Base-by-base conservation (phyloP, 64 coral and sea anemone species). In the Pocillopora verrucosa region DNA sequence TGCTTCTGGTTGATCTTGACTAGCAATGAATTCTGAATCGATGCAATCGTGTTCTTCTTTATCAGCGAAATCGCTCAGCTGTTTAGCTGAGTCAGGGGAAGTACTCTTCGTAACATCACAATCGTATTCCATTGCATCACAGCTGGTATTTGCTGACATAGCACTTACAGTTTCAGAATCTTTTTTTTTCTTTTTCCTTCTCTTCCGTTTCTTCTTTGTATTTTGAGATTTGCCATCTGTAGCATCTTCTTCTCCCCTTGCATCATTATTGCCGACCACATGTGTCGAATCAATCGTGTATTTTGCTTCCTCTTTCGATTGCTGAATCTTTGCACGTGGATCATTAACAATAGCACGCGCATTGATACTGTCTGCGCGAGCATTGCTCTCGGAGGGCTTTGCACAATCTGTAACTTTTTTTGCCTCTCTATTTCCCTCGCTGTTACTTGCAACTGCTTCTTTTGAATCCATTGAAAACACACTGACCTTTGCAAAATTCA, bases 191-290 rank as follows among this genome's bases (percentile, higher is more conserved):
- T 75, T 64, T 57, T 81, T 82, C n/a, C 58, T 63, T 65, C 72
- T 84, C 16, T 63, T 91, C 15, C 89, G 89, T 36, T 22, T 91
- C 58, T 91, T 91, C 65, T 83, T 83, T 9, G 26, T 14, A 22
- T 16, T 84, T 16, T 83, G 57, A 12, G 59, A 12, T 22, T 76
- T 77, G 13, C 17, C 57, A 11, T 24, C 82, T n/a, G 2, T 16
- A 83, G 13, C 34, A 41, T 83, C 61, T 11, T 45, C 64, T 45
- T 65, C 22, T 38, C 83, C 0, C 7, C 36, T 38, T 60, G 30
- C 76, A 73, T 77, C 65, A 76, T 89, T 38, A 37, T 59, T 65
- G 51, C 20, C 70, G 45, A 37, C 72, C n/a, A 15, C 73, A 25
- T 76, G 64, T 19, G 41, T 10, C 9, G 14, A 37, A 63, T 81